phyloP scores from a whole-genome alignment of 2,113 vertebrate species.

The Marmota monax region DNA sequence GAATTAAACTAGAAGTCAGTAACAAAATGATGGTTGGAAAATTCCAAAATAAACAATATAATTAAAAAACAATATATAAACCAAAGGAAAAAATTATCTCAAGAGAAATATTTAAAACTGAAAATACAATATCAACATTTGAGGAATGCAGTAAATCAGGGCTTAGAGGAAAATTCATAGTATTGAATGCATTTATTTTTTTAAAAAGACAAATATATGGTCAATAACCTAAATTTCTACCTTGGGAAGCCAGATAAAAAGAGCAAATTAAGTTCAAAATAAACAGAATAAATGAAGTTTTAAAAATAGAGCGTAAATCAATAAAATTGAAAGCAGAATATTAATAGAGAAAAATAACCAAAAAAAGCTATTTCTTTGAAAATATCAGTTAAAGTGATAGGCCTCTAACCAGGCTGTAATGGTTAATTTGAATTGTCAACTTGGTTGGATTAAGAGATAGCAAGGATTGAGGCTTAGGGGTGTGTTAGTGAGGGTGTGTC shows the following conservation, averaged over 20 bases:
- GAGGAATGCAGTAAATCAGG: neutral
- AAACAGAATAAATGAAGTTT: neutral
- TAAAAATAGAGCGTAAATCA: neutral
- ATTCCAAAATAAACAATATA: neutral
- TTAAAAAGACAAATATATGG: neutral
- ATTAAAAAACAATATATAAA: neutral
- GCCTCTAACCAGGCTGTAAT: neutral
- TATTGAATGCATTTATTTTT: neutral
- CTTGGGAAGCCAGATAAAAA: neutral
- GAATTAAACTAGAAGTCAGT: constrained; percentile 9
- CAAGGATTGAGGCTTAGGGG: too few relatives aligned
- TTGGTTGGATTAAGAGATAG: too few relatives aligned
- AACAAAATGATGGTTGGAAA: neutral
- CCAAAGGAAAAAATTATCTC: neutral
- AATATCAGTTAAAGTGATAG: neutral
- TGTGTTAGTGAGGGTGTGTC: too few relatives aligned
- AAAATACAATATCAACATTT: neutral
- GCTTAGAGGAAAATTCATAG: neutral
- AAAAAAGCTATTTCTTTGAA: neutral
- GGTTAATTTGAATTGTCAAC: too few relatives aligned
- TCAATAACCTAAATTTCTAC: neutral
- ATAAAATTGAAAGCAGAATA: neutral
- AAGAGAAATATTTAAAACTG: neutral
- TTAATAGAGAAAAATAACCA: neutral
- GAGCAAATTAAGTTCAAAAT: neutral